Conservation (phyloP, 2,888 invertebrate species). For the Drosophila anomalipes region DNA sequence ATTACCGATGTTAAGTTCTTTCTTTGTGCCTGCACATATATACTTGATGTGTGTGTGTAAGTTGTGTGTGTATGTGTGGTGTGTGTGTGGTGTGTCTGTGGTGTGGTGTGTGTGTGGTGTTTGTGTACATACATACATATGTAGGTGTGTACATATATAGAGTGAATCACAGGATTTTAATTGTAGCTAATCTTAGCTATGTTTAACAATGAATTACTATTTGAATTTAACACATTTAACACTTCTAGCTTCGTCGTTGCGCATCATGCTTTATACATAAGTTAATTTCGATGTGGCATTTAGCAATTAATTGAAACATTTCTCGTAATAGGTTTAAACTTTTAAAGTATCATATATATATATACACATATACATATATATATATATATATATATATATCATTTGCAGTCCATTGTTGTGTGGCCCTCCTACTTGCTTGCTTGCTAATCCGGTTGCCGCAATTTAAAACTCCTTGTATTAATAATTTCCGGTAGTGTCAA, state of each 20-base stretch:
- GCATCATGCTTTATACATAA: constrained; percentile 56
- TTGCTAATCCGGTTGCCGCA: constrained; percentile 36
- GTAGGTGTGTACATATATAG: constrained; percentile 55
- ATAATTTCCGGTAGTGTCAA: constrained; percentile 34
- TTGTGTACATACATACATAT: constrained; percentile 41
- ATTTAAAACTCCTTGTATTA: constrained; percentile 37
- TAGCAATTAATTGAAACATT: constrained; percentile 76
- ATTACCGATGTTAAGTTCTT: background rate
- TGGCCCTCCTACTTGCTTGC: constrained; percentile 54
- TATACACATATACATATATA: background rate
- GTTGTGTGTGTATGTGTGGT: background rate
- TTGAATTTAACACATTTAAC: constrained; percentile 64
- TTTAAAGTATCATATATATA: constrained; percentile 51
- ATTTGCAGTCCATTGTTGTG: constrained; percentile 79
- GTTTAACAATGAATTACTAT: constrained; percentile 77
- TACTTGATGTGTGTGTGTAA: constrained; percentile 22
- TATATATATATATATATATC: constrained; percentile 51
- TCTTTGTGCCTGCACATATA: constrained; percentile 37
- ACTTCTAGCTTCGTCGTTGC: constrained; percentile 39
- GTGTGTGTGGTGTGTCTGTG: background rate
- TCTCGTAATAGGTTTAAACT: constrained; percentile 59
- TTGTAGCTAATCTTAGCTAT: constrained; percentile 79
- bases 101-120: background rate
- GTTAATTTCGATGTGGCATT: constrained; percentile 77
- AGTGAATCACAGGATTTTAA: constrained; percentile 81